Percentiles rank a stretch among this genome's conserved stretches.
These are phyloP conservation scores for Invenusta paracnida DNA, from an alignment of 2,888 invertebrate genomes.

Conservation along the genomic window DNA sequence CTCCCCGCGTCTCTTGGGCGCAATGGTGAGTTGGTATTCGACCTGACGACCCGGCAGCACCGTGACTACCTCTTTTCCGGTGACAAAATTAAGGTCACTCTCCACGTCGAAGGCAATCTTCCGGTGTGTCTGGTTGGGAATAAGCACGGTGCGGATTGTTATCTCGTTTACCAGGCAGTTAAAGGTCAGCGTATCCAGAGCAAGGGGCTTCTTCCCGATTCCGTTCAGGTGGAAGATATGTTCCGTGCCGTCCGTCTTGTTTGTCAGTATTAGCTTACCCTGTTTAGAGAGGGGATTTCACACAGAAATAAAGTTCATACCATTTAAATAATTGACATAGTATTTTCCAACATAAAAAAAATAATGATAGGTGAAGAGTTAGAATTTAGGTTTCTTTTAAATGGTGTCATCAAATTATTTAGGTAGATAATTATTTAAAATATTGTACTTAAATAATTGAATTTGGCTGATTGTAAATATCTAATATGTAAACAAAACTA, in stretches of 20 bases:
- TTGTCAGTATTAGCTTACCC: slow-evolving; percentile 56
- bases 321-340: too few relatives aligned
- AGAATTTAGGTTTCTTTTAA: too few relatives aligned
- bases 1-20: slow-evolving; percentile 53
- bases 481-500: too few relatives aligned
- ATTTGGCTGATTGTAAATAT: too few relatives aligned
- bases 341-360: too few relatives aligned
- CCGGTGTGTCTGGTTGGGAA: slow-evolving; percentile 57
- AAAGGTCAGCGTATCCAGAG: slow-evolving; percentile 56
- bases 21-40: slow-evolving; percentile 52
- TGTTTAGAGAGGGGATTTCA: slow-evolving; percentile 46
- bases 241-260: slow-evolving; percentile 54
- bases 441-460: too few relatives aligned
- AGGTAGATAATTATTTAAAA: too few relatives aligned
- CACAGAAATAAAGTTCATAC: too few relatives aligned
- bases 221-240: slow-evolving; percentile 55
- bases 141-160: slow-evolving; percentile 47
- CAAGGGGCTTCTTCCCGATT: slow-evolving; percentile 54
- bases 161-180: slow-evolving; percentile 50
- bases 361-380: too few relatives aligned
- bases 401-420: too few relatives aligned
- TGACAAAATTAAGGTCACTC: slow-evolving; percentile 56
- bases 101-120: slow-evolving; percentile 58
- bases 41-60: slow-evolving; percentile 56
- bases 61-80: slow-evolving; percentile 52